A percentile compares a stretch with the other conserved stretches of the same genome.
These are phyloP conservation scores for Syrphus vitripennis DNA, from an alignment of 2,888 invertebrate species.

Conservation along the genomic window DNA sequence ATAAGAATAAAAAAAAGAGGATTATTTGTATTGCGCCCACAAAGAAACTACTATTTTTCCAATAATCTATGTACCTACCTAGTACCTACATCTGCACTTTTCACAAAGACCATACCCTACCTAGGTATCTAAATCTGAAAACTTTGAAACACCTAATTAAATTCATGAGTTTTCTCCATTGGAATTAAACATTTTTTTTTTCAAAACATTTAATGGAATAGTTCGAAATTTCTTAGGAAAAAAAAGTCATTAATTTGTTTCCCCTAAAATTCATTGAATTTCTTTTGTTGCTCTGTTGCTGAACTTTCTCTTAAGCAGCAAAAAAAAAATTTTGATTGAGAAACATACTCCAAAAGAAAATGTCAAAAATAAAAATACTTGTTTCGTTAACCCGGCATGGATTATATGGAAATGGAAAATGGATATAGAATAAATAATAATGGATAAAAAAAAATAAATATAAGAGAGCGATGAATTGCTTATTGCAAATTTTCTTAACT, in stretches of 20 bases:
- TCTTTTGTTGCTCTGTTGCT: slow-evolving; percentile 35
- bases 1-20: slow-evolving; percentile 35
- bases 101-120: no score
- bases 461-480: background rate
- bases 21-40: background rate
- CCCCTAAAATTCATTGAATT: background rate
- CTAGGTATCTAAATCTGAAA: no score
- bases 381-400: slow-evolving; percentile 53
- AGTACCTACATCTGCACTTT: background rate
- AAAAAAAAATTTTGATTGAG: background rate
- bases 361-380: slow-evolving; percentile 44
- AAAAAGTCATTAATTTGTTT: background rate
- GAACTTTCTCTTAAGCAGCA: slow-evolving; percentile 61
- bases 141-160: no score
- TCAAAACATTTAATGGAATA: background rate
- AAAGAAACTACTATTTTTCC: background rate
- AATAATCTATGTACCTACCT: background rate
- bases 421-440: slow-evolving; percentile 1
- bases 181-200: background rate
- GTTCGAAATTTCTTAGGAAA: slow-evolving; percentile 12
- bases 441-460: slow-evolving; percentile 12
- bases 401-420: slow-evolving; percentile 29
- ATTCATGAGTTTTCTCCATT: background rate
- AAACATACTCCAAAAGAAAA: slow-evolving; percentile 44
- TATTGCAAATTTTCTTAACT: background rate